Evolutionary conservation across 2,888 invertebrate species (phyloP).

Genomic region (Notodonta ziczac): DNA sequence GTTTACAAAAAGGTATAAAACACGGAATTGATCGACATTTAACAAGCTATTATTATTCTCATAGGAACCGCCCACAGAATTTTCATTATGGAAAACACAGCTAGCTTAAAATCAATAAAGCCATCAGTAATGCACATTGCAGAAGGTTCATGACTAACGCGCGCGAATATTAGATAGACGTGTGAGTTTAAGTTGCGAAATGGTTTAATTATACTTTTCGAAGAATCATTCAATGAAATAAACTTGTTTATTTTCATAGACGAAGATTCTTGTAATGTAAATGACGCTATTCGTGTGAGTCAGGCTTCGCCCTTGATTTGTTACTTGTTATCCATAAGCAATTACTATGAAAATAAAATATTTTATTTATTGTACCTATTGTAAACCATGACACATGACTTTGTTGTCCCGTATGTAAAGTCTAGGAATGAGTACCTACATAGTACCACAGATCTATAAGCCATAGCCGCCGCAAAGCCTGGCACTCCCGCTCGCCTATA

Average conservation of each 20-base stretch:
- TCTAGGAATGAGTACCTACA: no score
- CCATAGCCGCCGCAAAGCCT: no score
- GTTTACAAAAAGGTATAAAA: neutral
- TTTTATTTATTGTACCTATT: neutral
- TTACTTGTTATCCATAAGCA: neutral
- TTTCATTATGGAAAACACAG: constrained; percentile 45
- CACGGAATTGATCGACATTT: constrained; percentile 47
- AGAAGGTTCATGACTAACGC: constrained; percentile 25
- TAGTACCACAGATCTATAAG: no score
- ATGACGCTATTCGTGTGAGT: neutral
- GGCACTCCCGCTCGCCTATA: no score
- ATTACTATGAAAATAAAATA: neutral
- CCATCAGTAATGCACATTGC: constrained; percentile 6
- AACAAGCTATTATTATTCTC: constrained; percentile 31
- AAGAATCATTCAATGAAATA: constrained; percentile 17
- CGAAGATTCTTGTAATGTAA: neutral
- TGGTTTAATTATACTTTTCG: constrained; percentile 14
- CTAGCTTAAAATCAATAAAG: constrained; percentile 43
- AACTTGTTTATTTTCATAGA: constrained; percentile 14
- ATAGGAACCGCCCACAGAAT: constrained; percentile 29
- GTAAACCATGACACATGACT: no score
- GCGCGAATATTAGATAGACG: constrained; percentile 17
- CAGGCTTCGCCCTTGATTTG: constrained; percentile 1
- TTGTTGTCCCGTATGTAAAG: no score
- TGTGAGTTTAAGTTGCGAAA: constrained; percentile 22